Evolutionary conservation across 2,888 invertebrate genomes (phyloP).

Genomic region (Odontocerum albicorne): DNA sequence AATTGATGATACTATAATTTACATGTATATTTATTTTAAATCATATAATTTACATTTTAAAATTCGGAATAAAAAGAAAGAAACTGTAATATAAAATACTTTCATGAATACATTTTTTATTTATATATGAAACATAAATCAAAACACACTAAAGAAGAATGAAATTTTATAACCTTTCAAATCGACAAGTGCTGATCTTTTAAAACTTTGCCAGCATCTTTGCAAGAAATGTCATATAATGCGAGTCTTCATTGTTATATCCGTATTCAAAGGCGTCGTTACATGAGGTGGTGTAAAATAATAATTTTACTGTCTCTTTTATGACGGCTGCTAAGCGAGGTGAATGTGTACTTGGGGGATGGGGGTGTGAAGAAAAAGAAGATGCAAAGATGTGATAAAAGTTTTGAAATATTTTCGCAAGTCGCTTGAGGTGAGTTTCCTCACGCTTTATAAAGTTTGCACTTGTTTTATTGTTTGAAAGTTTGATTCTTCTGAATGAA

Average conservation of each 20-base stretch:
- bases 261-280: slow-evolving; percentile 4
- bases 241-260: slow-evolving; percentile 8
- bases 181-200: too few species aligned
- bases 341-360: not conserved
- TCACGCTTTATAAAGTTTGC: slow-evolving; percentile 3
- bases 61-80: too few species aligned
- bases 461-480: not conserved
- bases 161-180: too few species aligned
- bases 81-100: too few species aligned
- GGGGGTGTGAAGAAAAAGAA: not conserved
- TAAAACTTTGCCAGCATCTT: not conserved
- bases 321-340: slow-evolving; percentile 9
- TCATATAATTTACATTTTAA: too few species aligned
- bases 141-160: too few species aligned
- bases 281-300: slow-evolving; percentile 8
- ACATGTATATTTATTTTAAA: too few species aligned
- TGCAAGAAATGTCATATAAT: not conserved
- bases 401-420: slow-evolving; percentile 2
- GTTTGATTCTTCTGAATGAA: not conserved
- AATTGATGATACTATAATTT: too few species aligned
- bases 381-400: not conserved
- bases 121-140: too few species aligned
- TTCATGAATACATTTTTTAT: too few species aligned
- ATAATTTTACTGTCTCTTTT: slow-evolving; percentile 18
- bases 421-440: slow-evolving; percentile 7